Evolutionary conservation across 2,888 invertebrate species (phyloP).

Genomic region (Lottia gigantea): DNA sequence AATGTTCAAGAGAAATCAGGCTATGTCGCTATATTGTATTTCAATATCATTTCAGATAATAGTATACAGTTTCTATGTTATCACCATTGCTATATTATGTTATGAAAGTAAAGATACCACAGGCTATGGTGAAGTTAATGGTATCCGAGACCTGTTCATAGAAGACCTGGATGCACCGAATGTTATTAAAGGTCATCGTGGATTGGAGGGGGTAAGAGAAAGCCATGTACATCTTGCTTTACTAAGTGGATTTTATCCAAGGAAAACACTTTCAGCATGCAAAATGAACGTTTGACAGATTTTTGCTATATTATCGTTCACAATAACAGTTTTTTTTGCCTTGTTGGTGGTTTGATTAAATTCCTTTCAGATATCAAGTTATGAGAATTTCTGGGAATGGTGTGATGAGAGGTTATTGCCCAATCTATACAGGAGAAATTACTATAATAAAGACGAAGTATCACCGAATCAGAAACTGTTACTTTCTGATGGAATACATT

Average conservation of each 20-base stretch:
- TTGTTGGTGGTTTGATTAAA: background rate
- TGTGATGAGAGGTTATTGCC: slow-evolving; percentile 35
- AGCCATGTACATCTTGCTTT: background rate
- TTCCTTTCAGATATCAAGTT: slow-evolving; percentile 23
- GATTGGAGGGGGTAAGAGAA: slow-evolving; percentile 22
- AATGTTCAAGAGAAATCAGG: too few species aligned
- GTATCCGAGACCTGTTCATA: slow-evolving; percentile 20
- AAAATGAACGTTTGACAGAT: too few species aligned
- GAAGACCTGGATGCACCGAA: slow-evolving; percentile 7
- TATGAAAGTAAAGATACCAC: slow-evolving; percentile 21
- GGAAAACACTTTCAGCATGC: too few species aligned
- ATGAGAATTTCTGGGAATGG: slow-evolving; percentile 40
- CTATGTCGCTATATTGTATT: too few species aligned
- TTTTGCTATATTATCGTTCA: too few species aligned
- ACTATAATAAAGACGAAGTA: slow-evolving; percentile 36
- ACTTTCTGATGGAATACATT: slow-evolving; percentile 28
- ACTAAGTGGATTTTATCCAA: too few species aligned
- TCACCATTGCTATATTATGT: slow-evolving; percentile 21
- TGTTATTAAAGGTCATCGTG: background rate
- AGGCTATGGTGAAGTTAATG: slow-evolving; percentile 16
- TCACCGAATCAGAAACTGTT: slow-evolving; percentile 17
- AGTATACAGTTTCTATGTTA: slow-evolving; percentile 25
- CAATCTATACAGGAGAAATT: slow-evolving; percentile 30
- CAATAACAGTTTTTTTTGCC: too few species aligned
- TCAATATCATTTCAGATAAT: background rate